A percentile compares a stretch with the other conserved stretches of the same genome.
phyloP scores from a whole-genome alignment of 2,797 vertebrate species.

The Syndactyla subalaris region DNA sequence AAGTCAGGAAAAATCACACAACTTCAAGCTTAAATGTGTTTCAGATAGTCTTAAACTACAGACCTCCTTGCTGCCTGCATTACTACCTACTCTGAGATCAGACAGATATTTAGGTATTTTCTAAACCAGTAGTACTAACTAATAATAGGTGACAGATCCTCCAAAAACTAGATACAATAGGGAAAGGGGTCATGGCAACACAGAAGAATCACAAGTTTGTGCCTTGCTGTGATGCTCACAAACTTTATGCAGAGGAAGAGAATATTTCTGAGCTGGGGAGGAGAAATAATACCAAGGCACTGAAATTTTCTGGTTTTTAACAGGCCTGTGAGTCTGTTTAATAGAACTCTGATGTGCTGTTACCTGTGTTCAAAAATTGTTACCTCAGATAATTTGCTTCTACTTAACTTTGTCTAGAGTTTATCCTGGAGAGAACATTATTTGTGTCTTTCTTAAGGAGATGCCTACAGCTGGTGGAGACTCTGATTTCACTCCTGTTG shows the following conservation, averaged over 20 bases:
- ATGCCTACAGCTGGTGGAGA: background rate
- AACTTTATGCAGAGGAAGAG: background rate
- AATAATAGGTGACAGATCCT: background rate
- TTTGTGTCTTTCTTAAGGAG: background rate
- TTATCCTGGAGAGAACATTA: background rate
- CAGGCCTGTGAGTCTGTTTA: background rate
- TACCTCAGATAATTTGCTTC: background rate
- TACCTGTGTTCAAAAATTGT: background rate
- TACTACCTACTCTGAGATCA: background rate
- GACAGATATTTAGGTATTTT: background rate
- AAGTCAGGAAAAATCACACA: background rate
- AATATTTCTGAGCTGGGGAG: background rate
- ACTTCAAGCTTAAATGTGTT: background rate
- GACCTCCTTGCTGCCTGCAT: background rate
- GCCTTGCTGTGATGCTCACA: background rate
- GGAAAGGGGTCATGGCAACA: background rate
- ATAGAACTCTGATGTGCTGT: background rate
- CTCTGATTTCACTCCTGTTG: background rate
- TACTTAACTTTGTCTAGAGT: background rate
- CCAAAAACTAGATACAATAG: background rate
- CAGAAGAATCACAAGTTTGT: background rate
- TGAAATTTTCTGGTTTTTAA: background rate
- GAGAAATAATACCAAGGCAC: background rate
- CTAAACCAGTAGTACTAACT: background rate
- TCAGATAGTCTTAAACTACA: background rate